These are phyloP conservation scores for Globodera ellingtonae DNA, from an alignment of 1,140 invertebrate species.

Conservation along the genomic window DNA sequence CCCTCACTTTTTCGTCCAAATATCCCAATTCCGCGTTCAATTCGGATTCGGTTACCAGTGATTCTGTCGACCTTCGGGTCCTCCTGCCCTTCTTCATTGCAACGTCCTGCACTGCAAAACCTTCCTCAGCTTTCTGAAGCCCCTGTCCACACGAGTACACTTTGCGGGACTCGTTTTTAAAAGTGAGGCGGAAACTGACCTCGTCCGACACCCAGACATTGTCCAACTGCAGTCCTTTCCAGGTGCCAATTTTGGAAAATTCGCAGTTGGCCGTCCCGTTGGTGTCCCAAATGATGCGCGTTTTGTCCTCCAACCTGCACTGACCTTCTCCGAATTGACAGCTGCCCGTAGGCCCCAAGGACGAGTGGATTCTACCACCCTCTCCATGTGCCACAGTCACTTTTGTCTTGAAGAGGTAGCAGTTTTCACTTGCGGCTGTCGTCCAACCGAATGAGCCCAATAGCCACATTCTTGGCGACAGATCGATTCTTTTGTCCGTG, in stretches of 20 bases:
- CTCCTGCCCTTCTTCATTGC: not conserved
- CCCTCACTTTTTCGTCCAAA: not conserved
- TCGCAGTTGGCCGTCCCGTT: not conserved
- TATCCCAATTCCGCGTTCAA: not conserved
- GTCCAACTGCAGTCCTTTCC: slow-evolving; percentile 11
- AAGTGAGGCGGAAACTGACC: not conserved
- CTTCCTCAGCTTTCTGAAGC: not conserved
- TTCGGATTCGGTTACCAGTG: slow-evolving; percentile 3
- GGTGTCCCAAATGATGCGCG: not conserved
- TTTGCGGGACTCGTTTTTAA: not conserved
- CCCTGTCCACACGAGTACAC: not conserved
- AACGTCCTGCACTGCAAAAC: slow-evolving; percentile 3
- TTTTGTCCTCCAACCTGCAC: slow-evolving; percentile 1
- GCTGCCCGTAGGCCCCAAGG: not conserved
- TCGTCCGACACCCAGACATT: slow-evolving; percentile 17
- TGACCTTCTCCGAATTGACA: not conserved
- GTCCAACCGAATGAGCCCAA: slow-evolving; percentile 4
- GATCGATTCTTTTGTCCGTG: not conserved
- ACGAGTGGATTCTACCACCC: not conserved
- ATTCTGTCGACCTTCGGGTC: not conserved
- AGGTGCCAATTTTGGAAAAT: not conserved
- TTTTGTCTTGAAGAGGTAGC: slow-evolving; percentile 9
- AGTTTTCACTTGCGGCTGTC: not conserved
- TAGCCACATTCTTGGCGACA: slow-evolving; percentile 3
- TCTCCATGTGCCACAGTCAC: not conserved